Percentiles rank a stretch among this genome's conserved stretches.
Conservation (phyloP, 2,888 invertebrate genomes). For the Tiliacea citrago region DNA sequence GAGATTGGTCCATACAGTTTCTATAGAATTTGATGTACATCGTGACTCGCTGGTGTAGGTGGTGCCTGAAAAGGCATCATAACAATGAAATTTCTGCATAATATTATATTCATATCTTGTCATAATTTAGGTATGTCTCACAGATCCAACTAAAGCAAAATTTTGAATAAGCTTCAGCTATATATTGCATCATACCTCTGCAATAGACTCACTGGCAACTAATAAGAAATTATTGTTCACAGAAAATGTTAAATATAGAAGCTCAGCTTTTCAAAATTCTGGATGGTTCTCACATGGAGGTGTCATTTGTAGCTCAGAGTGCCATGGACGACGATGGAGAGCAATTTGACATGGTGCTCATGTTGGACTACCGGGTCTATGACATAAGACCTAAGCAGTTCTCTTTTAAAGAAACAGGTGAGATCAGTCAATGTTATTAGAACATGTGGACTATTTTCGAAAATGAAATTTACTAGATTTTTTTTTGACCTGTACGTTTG, state of each 20-base stretch:
- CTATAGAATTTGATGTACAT: too few species aligned
- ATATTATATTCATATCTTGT: too few species aligned
- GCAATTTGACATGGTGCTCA: slow-evolving; percentile 72
- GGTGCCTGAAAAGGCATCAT: neutral
- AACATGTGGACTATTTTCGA: too few species aligned
- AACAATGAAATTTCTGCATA: neutral
- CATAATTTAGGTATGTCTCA: neutral
- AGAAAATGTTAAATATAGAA: slow-evolving; percentile 79
- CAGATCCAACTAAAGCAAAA: neutral
- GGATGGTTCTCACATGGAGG: slow-evolving; percentile 83
- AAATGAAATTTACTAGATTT: too few species aligned
- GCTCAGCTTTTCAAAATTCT: slow-evolving; percentile 79
- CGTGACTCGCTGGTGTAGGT: too few species aligned
- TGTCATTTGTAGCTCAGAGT: slow-evolving; percentile 74
- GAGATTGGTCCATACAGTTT: too few species aligned
- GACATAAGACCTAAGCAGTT: slow-evolving; percentile 82
- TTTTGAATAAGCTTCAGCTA: neutral
- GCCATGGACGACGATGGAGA: slow-evolving; percentile 74
- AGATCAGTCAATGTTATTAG: neutral
- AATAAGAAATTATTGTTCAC: slow-evolving; percentile 42
- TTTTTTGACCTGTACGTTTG: too few species aligned
- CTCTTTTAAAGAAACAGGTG: slow-evolving; percentile 77
- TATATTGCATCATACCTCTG: neutral
- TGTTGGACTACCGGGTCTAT: slow-evolving; percentile 81
- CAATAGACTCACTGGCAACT: neutral